phyloP scores from a whole-genome alignment of 2,888 invertebrate genomes.

The Phalangium opilio region DNA sequence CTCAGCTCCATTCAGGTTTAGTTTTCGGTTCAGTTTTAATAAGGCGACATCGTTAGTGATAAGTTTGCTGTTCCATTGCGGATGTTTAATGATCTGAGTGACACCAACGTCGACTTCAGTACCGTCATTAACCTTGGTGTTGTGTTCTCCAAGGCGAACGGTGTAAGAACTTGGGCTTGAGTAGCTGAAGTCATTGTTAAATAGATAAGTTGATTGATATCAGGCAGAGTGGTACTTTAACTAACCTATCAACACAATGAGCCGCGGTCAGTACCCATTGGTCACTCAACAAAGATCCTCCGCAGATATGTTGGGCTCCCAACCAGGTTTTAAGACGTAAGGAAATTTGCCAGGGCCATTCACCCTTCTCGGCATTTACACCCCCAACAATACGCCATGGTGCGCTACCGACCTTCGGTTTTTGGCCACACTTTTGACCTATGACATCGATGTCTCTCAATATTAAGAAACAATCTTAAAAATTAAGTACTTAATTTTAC shows the following conservation, averaged over 20 bases:
- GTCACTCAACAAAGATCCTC: no score
- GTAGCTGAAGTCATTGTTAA: conserved; percentile 1
- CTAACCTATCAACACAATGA: no score
- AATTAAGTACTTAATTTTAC: no score
- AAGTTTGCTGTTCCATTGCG: conserved; percentile 24
- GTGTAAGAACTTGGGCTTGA: neutral
- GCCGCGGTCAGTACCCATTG: no score
- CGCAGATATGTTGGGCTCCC: no score
- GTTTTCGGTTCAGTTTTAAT: conserved; percentile 26
- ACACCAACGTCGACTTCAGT: conserved; percentile 9
- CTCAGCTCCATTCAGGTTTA: conserved; percentile 13
- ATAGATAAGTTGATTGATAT: no score
- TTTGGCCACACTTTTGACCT: conserved; percentile 24
- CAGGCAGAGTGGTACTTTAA: no score
- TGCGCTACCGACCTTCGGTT: neutral
- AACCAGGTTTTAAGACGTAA: neutral
- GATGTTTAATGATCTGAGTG: conserved; percentile 2
- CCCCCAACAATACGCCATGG: conserved; percentile 9
- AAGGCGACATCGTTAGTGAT: conserved; percentile 33
- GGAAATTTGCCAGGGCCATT: conserved; percentile 14
- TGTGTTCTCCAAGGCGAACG: conserved; percentile 11
- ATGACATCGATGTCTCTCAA: no score
- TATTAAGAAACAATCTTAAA: no score
- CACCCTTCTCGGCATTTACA: conserved; percentile 3
- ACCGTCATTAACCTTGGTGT: conserved; percentile 7